Percentiles rank a stretch among this genome's conserved stretches.
phyloP scores from a whole-genome alignment of 1,140 invertebrate genomes.

The Forficula auricularia region DNA sequence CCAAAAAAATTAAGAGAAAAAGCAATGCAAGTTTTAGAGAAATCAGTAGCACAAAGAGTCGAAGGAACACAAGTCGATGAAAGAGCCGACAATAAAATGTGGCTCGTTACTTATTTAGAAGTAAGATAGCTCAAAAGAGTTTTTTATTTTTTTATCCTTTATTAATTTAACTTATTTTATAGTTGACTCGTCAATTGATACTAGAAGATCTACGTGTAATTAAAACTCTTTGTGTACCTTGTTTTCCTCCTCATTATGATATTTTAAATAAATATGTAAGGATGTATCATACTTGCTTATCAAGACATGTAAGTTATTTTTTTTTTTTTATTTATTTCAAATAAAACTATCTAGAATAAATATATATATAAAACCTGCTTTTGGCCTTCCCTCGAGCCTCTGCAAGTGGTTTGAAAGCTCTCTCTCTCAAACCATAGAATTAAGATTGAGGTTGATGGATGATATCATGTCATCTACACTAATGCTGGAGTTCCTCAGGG shows the following conservation, averaged over 20 bases:
- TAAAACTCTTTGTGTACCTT: conserved; percentile 79
- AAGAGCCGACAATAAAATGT: conserved; percentile 79
- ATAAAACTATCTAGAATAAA: too few relatives aligned
- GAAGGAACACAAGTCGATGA: conserved; percentile 88
- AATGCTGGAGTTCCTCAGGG: too few relatives aligned
- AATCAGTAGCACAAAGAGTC: conserved; percentile 64
- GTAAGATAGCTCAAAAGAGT: conserved; percentile 1
- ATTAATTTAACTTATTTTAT: too few relatives aligned
- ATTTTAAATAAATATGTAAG: conserved; percentile 79
- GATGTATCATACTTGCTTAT: conserved; percentile 85
- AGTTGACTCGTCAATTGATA: conserved; percentile 69
- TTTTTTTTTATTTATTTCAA: too few relatives aligned
- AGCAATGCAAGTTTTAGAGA: conserved; percentile 65
- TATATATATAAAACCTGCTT: too few relatives aligned
- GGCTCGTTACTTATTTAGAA: conserved; percentile 61
- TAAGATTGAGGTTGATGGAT: too few relatives aligned
- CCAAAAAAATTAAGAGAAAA: conserved; percentile 85
- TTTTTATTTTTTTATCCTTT: too few relatives aligned
- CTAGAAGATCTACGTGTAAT: conserved; percentile 83
- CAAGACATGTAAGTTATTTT: conserved; percentile 50
- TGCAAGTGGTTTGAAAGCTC: too few relatives aligned
- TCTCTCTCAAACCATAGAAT: too few relatives aligned
- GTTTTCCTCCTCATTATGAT: conserved; percentile 90
- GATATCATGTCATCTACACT: too few relatives aligned
- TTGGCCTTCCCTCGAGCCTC: too few relatives aligned